Conservation (phyloP, 2,888 invertebrate genomes). For the Leucophora obtusa region DNA sequence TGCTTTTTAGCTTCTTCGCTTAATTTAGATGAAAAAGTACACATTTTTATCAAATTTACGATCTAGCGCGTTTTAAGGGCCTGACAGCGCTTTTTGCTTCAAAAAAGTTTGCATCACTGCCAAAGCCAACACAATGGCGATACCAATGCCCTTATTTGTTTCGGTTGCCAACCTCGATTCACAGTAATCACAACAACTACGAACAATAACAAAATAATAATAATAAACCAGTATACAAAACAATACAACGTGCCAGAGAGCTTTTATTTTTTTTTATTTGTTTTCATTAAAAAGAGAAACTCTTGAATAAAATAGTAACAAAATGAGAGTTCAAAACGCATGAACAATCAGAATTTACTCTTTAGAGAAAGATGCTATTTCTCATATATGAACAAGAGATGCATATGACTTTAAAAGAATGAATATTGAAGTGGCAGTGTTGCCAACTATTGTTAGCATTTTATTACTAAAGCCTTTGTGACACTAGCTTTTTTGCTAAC, state of each 20-base stretch:
- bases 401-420: background rate
- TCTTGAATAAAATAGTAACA: background rate
- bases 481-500: too few species aligned
- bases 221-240: constrained; percentile 25
- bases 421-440: background rate
- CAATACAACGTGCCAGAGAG: constrained; percentile 50
- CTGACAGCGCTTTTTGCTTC: too few species aligned
- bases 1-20: too few species aligned
- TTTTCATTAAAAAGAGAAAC: background rate
- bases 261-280: constrained; percentile 1
- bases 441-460: too few species aligned
- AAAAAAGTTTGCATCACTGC: too few species aligned
- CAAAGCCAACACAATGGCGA: too few species aligned
- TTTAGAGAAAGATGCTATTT: background rate
- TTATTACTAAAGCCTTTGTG: too few species aligned
- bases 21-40: too few species aligned
- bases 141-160: too few species aligned
- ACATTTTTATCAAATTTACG: too few species aligned
- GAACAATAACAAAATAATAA: constrained; percentile 10
- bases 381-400: too few species aligned
- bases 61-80: too few species aligned
- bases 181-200: constrained; percentile 25
- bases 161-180: background rate
- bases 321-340: constrained; percentile 1
- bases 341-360: background rate